These are phyloP conservation scores for Anodontia alba DNA, from an alignment of 2,888 invertebrate species.

Conservation along the genomic window DNA sequence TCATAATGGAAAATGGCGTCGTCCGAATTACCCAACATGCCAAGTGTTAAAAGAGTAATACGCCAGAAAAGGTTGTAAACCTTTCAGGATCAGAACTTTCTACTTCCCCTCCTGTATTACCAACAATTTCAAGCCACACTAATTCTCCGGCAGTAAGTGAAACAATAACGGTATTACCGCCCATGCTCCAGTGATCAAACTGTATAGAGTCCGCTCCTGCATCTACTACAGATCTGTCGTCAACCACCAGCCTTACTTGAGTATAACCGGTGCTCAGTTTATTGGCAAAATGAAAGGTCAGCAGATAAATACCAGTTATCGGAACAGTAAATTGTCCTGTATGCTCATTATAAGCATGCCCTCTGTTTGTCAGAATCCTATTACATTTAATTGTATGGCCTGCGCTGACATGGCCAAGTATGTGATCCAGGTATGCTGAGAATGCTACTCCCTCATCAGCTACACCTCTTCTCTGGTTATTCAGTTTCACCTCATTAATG, in stretches of 20 bases:
- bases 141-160: background rate
- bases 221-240: background rate
- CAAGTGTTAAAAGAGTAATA: too few relatives aligned
- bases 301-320: background rate
- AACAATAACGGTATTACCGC: background rate
- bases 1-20: too few relatives aligned
- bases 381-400: background rate
- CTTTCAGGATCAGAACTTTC: background rate
- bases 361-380: background rate
- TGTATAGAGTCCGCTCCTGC: background rate
- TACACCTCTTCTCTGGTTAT: too few relatives aligned
- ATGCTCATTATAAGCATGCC: background rate
- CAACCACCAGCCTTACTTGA: background rate
- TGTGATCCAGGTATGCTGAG: background rate
- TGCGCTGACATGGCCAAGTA: background rate
- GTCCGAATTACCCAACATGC: too few relatives aligned
- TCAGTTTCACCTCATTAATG: too few relatives aligned
- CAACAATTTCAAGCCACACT: background rate
- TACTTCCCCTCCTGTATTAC: background rate
- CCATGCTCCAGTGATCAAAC: background rate
- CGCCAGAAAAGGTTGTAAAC: background rate
- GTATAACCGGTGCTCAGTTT: background rate
- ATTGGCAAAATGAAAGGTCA: background rate
- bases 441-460: too few relatives aligned
- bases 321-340: background rate